Evolutionary conservation across 2,797 vertebrate genomes (phyloP).

Genomic region (Graptemys geographica): DNA sequence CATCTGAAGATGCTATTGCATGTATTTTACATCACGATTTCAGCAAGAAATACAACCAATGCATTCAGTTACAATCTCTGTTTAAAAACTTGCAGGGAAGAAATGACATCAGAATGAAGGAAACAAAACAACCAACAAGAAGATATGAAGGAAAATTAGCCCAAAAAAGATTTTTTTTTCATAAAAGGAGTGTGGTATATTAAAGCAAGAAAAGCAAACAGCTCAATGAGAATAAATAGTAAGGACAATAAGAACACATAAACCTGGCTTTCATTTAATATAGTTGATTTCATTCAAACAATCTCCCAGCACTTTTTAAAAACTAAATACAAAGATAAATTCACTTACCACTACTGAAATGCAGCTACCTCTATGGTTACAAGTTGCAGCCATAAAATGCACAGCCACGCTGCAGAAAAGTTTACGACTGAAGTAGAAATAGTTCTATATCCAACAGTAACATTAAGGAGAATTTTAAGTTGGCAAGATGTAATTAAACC

Average conservation of each 20-base stretch:
- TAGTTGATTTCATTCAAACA: background rate
- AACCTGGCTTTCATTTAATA: background rate
- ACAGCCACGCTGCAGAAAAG: background rate
- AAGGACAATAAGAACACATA: background rate
- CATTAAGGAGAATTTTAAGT: background rate
- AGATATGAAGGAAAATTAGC: background rate
- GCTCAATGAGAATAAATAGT: background rate
- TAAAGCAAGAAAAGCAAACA: background rate
- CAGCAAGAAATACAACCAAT: background rate
- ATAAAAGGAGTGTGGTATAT: background rate
- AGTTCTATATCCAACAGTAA: background rate
- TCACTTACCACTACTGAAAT: background rate
- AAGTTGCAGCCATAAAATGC: background rate
- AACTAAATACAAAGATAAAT: background rate
- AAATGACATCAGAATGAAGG: background rate
- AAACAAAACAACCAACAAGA: conserved; percentile 13
- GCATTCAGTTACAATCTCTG: background rate
- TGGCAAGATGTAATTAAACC: background rate
- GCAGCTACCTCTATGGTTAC: background rate
- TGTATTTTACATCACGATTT: background rate
- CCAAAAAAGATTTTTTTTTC: background rate
- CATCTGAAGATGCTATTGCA: background rate
- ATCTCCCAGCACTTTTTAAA: conserved; percentile 13
- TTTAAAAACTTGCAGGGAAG: conserved; percentile 23
- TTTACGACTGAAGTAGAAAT: background rate